Conservation (phyloP, 2,113 vertebrate species). For the Cinclus cinclus region DNA sequence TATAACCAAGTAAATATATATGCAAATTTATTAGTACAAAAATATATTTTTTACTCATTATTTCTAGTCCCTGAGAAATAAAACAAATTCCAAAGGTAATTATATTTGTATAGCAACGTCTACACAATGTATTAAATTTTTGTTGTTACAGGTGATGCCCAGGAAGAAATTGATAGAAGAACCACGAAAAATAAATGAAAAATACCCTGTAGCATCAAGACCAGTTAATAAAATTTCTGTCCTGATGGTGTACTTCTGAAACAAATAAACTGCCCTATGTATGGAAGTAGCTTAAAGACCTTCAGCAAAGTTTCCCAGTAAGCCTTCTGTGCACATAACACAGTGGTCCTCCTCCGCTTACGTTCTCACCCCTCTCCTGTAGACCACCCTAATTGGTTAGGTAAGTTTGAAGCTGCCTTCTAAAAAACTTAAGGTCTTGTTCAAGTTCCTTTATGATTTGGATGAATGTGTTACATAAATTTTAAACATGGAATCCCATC, state of each 20-base stretch:
- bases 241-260: background rate
- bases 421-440: background rate
- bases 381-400: background rate
- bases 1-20: background rate
- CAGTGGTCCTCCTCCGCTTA: background rate
- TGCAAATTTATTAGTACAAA: background rate
- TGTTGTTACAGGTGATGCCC: background rate
- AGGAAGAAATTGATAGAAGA: background rate
- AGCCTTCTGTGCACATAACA: background rate
- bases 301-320: background rate
- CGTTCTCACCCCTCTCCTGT: background rate
- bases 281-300: background rate
- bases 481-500: background rate
- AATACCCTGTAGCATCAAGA: background rate
- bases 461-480: background rate
- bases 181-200: background rate
- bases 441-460: background rate
- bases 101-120: background rate
- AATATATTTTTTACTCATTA: background rate
- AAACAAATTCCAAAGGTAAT: slow-evolving; percentile 18
- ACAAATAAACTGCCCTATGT: background rate
- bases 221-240: background rate
- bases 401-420: background rate
- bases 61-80: slow-evolving; percentile 7
- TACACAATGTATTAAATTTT: background rate